Evolutionary conservation across 2,113 vertebrate species (phyloP).

Genomic region (Sminthopsis crassicaudata): DNA sequence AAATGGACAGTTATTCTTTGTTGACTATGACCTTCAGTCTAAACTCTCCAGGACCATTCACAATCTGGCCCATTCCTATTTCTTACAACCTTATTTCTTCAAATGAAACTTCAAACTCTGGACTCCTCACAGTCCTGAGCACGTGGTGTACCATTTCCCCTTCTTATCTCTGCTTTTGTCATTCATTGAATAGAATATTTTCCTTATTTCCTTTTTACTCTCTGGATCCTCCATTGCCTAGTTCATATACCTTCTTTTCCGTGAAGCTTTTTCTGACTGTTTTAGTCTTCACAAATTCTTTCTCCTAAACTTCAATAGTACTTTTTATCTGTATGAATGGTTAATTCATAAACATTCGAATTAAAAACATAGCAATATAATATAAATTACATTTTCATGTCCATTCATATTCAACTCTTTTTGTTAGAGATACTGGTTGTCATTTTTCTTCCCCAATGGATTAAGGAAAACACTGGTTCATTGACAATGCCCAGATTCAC

Average conservation of each 20-base stretch:
- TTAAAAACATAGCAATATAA: not conserved
- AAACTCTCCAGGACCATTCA: conserved; percentile 1
- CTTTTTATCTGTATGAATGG: not conserved
- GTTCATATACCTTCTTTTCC: not conserved
- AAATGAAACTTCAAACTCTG: not conserved
- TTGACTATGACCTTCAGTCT: not conserved
- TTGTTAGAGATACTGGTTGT: not conserved
- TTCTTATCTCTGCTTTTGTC: conserved; percentile 1
- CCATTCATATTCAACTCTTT: not conserved
- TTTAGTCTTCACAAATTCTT: conserved; percentile 23
- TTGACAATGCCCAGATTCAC: not conserved
- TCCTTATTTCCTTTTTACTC: not conserved
- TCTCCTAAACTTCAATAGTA: not conserved
- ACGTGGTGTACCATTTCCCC: not conserved
- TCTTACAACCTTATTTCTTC: conserved; percentile 18
- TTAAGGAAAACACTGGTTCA: not conserved
- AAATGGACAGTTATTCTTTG: conserved; percentile 8
- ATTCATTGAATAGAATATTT: conserved; percentile 7
- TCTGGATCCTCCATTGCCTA: not conserved
- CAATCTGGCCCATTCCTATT: not conserved
- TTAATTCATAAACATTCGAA: not conserved
- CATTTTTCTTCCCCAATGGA: not conserved
- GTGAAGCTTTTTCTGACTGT: not conserved
- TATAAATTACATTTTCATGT: not conserved
- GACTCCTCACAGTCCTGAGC: not conserved